These are phyloP conservation scores for Micronycteris hirsuta DNA, from an alignment of 2,113 vertebrate species.

Conservation along the genomic window DNA sequence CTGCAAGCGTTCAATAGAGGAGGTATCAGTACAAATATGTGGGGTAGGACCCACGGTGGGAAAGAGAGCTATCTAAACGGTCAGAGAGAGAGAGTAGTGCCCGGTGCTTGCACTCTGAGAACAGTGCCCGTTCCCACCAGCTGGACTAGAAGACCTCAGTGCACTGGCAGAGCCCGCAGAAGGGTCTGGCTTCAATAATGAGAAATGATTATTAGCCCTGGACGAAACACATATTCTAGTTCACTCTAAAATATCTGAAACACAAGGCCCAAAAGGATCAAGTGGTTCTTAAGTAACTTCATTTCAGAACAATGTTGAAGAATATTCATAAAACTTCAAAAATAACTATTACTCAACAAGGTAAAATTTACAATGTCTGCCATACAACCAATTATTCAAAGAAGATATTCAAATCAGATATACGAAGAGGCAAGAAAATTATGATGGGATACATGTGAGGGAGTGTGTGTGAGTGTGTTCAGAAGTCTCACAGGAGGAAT, in stretches of 20 bases:
- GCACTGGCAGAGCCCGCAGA: neutral
- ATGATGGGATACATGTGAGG: neutral
- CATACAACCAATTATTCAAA: neutral
- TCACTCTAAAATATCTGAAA: neutral
- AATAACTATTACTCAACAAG: neutral
- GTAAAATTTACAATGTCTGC: neutral
- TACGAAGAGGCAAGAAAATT: neutral
- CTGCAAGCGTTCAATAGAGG: neutral
- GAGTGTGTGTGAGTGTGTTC: neutral
- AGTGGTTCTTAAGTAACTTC: neutral
- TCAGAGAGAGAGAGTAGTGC: neutral
- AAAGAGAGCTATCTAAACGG: neutral
- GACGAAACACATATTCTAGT: neutral
- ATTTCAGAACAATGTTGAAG: neutral
- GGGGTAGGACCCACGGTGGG: neutral
- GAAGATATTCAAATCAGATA: neutral
- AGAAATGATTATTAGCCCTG: neutral
- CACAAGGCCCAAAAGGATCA: neutral
- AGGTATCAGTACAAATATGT: neutral
- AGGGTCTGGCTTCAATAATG: neutral
- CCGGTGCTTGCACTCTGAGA: neutral
- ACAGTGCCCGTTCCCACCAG: neutral
- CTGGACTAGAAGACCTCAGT: neutral
- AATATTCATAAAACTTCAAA: neutral
- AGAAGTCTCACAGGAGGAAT: neutral